Conservation (phyloP, 2,797 vertebrate species). For the Eurystomus glaucurus region DNA sequence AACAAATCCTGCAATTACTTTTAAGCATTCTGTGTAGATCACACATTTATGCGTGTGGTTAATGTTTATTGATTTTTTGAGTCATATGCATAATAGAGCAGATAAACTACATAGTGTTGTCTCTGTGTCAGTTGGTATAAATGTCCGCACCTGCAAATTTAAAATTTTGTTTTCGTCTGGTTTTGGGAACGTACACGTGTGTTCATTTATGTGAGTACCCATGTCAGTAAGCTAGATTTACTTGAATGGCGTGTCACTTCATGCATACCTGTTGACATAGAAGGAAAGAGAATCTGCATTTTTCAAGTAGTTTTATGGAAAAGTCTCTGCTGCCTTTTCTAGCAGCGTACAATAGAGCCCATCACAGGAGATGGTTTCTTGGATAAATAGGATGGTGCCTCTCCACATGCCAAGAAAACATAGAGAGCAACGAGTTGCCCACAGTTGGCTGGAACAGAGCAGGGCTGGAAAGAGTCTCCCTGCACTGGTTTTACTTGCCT, state of each 20-base stretch:
- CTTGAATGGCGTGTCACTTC: background rate
- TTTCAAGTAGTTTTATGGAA: slow-evolving; percentile 7
- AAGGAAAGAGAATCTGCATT: slow-evolving; percentile 25
- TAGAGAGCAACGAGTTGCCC: background rate
- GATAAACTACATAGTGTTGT: background rate
- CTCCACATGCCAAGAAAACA: rapidly evolving
- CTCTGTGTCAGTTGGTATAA: background rate
- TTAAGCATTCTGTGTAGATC: slow-evolving; percentile 5
- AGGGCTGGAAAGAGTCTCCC: background rate
- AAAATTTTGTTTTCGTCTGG: background rate
- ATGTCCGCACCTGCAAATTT: background rate
- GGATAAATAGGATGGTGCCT: background rate
- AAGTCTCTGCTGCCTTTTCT: background rate
- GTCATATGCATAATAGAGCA: background rate
- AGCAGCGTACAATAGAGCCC: background rate
- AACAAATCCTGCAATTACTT: slow-evolving; percentile 63
- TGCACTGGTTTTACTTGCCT: background rate
- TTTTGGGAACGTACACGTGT: background rate
- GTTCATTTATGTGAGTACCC: background rate
- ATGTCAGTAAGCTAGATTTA: background rate
- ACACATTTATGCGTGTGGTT: background rate
- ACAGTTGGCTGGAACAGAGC: background rate
- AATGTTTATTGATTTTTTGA: slow-evolving; percentile 13
- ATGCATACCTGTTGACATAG: background rate
- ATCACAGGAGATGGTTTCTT: rapidly evolving